Evolutionary conservation across 2,797 vertebrate species (phyloP).

Genomic region (Melanotaenia parkinsoni): DNA sequence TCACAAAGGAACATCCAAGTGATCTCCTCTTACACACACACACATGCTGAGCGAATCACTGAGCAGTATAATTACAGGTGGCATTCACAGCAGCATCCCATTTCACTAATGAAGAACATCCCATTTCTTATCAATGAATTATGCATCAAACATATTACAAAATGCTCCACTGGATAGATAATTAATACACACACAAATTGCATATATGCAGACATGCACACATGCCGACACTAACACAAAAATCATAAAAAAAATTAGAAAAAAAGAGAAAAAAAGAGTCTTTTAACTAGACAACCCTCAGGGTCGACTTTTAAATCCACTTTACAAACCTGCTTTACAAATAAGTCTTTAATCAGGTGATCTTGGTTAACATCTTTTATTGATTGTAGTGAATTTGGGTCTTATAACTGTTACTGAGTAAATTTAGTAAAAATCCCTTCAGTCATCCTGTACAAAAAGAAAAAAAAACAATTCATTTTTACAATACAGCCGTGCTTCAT

Average conservation of each 20-base stretch:
- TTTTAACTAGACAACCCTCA: no score
- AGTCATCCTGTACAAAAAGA: background rate
- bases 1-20: background rate
- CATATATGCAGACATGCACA: conserved; percentile 23
- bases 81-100: conserved; percentile 42
- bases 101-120: conserved; percentile 71
- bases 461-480: background rate
- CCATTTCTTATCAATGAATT: conserved; percentile 69
- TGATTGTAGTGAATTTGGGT: no score
- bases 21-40: background rate
- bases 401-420: background rate
- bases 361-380: no score
- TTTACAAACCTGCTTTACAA: background rate
- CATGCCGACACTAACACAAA: conserved; percentile 38
- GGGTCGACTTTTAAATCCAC: no score
- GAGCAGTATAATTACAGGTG: conserved; percentile 71
- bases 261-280: background rate
- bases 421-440: background rate
- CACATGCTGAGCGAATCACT: conserved; percentile 43
- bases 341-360: background rate
- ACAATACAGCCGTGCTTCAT: background rate
- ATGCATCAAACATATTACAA: conserved; percentile 66
- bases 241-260: conserved; percentile 25
- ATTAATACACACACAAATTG: conserved; percentile 57
- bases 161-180: conserved; percentile 62